Conservation (phyloP, 1,140 invertebrate species). For the Anadara kagoshimensis region DNA sequence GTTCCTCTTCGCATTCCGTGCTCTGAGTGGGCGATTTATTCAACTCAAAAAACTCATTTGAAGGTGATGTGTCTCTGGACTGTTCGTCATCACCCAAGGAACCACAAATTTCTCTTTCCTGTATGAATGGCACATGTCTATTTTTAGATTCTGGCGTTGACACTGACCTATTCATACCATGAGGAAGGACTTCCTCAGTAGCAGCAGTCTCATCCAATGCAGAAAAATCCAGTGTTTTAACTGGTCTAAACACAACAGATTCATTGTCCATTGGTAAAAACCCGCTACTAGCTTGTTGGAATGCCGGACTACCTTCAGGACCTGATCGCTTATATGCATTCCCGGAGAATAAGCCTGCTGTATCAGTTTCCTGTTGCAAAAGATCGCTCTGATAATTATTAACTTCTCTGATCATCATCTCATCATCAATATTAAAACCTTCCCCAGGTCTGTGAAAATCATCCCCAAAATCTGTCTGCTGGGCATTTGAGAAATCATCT, state of each 20-base stretch:
- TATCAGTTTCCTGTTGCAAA: too few species aligned
- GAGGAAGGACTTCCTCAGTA: slow-evolving; percentile 23
- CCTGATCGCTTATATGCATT: slow-evolving; percentile 32
- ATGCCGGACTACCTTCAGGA: slow-evolving; percentile 41
- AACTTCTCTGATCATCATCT: not conserved
- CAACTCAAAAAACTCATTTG: slow-evolving; percentile 33
- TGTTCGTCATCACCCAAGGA: slow-evolving; percentile 22
- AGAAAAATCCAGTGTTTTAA: slow-evolving; percentile 39
- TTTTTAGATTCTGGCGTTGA: slow-evolving; percentile 25
- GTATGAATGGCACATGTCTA: slow-evolving; percentile 9
- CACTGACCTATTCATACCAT: slow-evolving; percentile 21
- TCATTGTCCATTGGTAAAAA: slow-evolving; percentile 26
- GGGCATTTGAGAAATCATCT: not conserved
- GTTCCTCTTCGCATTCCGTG: slow-evolving; percentile 30
- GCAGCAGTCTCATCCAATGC: slow-evolving; percentile 35
- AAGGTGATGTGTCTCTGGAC: slow-evolving; percentile 31
- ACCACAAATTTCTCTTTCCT: slow-evolving; percentile 20
- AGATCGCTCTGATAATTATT: not conserved
- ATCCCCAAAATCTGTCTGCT: not conserved
- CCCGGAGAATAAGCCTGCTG: not conserved
- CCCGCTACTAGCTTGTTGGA: slow-evolving; percentile 32
- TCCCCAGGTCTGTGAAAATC: not conserved
- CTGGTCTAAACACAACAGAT: slow-evolving; percentile 39
- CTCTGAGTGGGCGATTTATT: slow-evolving; percentile 28
- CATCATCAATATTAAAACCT: not conserved